Conservation (phyloP, 2,888 invertebrate genomes). For the Pecten maximus region DNA sequence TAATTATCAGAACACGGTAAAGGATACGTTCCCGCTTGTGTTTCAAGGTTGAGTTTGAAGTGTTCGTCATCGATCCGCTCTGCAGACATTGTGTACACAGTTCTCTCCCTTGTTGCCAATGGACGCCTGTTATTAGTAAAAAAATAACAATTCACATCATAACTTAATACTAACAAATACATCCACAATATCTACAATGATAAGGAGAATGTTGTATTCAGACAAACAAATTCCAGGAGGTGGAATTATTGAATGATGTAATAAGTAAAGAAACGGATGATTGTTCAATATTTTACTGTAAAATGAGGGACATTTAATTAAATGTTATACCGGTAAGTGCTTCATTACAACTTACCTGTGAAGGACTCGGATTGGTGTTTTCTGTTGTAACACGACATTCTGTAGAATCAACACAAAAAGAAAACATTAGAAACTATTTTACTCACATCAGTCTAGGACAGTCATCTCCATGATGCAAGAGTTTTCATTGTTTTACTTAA, state of each 20-base stretch:
- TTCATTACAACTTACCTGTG: conserved; percentile 84
- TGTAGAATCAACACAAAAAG: conserved; percentile 54
- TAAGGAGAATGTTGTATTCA: too few relatives aligned
- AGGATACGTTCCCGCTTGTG: conserved; percentile 92
- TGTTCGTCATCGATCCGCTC: conserved; percentile 83
- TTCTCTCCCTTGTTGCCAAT: conserved; percentile 87
- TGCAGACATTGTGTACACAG: conserved; percentile 87
- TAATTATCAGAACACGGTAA: too few relatives aligned
- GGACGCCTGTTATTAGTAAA: conserved; percentile 85
- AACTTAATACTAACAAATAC: too few relatives aligned
- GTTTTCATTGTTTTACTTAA: too few relatives aligned
- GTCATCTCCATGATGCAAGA: neutral
- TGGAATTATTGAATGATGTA: too few relatives aligned
- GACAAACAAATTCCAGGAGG: too few relatives aligned
- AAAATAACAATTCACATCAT: too few relatives aligned
- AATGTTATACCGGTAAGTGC: too few relatives aligned
- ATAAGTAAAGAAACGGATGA: too few relatives aligned
- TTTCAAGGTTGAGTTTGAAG: conserved; percentile 88
- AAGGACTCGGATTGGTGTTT: conserved; percentile 94
- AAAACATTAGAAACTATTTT: neutral
- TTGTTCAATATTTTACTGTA: too few relatives aligned
- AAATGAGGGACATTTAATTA: too few relatives aligned
- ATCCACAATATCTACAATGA: too few relatives aligned
- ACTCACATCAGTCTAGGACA: neutral
- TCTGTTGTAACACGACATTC: conserved; percentile 88